Base-by-base conservation (phyloP, 2,888 invertebrate genomes). In the Silvanus unidentatus region DNA sequence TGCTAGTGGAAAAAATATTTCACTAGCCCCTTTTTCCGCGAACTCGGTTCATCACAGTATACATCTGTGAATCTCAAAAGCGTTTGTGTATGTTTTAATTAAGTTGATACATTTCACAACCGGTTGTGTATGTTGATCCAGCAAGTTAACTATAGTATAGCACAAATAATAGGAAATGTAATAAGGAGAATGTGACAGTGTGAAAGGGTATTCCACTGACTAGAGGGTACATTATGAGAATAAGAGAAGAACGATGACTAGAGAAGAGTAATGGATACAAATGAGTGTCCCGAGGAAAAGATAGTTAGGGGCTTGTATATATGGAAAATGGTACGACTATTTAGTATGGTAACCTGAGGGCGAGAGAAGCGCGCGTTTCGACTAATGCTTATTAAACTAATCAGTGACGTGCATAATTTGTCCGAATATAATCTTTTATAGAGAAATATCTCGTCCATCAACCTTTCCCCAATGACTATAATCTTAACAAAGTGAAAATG, bases 341-440 rank as follows among this genome's bases (percentile, higher is more conserved):
- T n/a, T n/a, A n/a, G n/a, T 22, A 8, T 22, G 22, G 4, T 22
- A 22, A 22, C 22, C 22, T 22, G 3, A 8, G 22, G 22, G 22
- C n/a, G n/a, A n/a, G 47, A 50, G 48, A 50, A 53, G 49, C 50
- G 29, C 22, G 13, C 39, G 36, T 35, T 29, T 32, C n/a, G 44
- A 64, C 61, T 60, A 64, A 65, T 66, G 64, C 65, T 66, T 64
- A 68, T 67, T 66, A 65, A 65, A 65, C 65, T 68, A 68, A 69
- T 69, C 66, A 63, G 60, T 64, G 65, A 66, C 63, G 63, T 60
- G 62, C 58, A 67, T 69, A 68, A 70, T 69, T 68, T 65, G 66
- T 65, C 63, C 63, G 57, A 63, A 58, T 66, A 59, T 64, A 64
- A 68, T 65, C 64, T 65, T 59, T 55, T 32, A 12, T 22, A 22